Base-by-base conservation (phyloP, 2,113 vertebrate genomes). In the Psittacara wagleri region DNA sequence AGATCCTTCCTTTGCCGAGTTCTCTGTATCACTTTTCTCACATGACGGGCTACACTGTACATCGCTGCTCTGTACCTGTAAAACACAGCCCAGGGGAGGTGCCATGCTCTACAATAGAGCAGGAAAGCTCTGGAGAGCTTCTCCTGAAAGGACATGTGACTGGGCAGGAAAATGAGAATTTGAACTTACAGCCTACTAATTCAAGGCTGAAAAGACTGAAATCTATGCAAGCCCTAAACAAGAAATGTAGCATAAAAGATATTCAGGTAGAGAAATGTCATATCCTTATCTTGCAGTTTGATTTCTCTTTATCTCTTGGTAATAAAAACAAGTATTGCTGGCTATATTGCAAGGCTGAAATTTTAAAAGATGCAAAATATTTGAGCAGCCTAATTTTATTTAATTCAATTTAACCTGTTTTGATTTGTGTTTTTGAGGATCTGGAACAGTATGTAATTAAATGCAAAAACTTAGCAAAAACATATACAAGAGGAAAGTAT, bases 41-140 rank as follows among this genome's bases (percentile, higher is more conserved):
- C 22, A 16, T 25, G 28, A 41, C 0, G 0, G 5, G 1, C 17
- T 62, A 22, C 1, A 0, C 20, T n/a, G 27, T 44, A 48, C 10
- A 18, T 48, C 0, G 0, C 9, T 75, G 15, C 27, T 55, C 28
- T 11, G 15, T 61, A 54, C 7, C 28, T 43, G 18, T 51, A 51
- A 74, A 84, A 68, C 18, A 20, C 13, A 86, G 13, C 35, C 16
- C 28, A 41, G 18, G 14, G 22, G 13, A 81, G 11, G 24, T 84
- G 17, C 23, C 29, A 7, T 23, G 7, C 31, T 81, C 31, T 43
- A 37, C 18, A 25, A 4, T 7, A 67, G 17, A 28, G 20, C 20
- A 54, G n/a, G 4, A 78, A 11, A 29, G 11, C 23, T 92, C 81
- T 35, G 5, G 64, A 89, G 7, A 20, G 10, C 17, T 54, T 46